phyloP scores from a whole-genome alignment of 1,140 invertebrate genomes.

The Leptonema lineaticorne region DNA sequence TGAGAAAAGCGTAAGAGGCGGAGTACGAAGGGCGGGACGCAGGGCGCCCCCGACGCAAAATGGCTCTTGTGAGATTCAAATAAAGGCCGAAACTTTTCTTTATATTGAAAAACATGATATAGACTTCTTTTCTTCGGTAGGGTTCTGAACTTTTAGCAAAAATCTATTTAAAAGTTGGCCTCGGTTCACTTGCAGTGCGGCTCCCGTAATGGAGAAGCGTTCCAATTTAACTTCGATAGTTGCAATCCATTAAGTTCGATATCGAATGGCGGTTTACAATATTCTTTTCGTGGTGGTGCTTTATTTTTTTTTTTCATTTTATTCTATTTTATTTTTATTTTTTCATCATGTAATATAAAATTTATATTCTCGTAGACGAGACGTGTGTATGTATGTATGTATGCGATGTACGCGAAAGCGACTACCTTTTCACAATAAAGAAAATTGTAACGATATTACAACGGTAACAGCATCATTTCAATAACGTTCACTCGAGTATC shows the following conservation, averaged over 20 bases:
- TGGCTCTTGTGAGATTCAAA: constrained; percentile 17
- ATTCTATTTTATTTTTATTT: too few species aligned
- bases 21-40: not conserved
- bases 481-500: too few species aligned
- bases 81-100: constrained; percentile 16
- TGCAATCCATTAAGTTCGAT: constrained; percentile 13
- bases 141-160: constrained; percentile 9
- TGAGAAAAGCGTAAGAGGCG: not conserved
- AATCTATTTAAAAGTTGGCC: constrained; percentile 22
- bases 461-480: too few species aligned
- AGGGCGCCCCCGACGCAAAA: not conserved
- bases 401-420: too few species aligned
- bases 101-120: constrained; percentile 26
- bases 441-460: too few species aligned
- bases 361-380: not conserved
- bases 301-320: too few species aligned
- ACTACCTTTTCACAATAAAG: too few species aligned
- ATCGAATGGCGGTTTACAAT: not conserved
- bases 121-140: too few species aligned
- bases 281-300: too few species aligned
- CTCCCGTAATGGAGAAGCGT: constrained; percentile 8
- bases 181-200: constrained; percentile 2
- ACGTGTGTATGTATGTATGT: not conserved
- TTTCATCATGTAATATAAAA: not conserved
- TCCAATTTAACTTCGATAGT: constrained; percentile 24